phyloP scores from a whole-genome alignment of 2,797 vertebrate genomes.

The Lagorchestes hirsutus region DNA sequence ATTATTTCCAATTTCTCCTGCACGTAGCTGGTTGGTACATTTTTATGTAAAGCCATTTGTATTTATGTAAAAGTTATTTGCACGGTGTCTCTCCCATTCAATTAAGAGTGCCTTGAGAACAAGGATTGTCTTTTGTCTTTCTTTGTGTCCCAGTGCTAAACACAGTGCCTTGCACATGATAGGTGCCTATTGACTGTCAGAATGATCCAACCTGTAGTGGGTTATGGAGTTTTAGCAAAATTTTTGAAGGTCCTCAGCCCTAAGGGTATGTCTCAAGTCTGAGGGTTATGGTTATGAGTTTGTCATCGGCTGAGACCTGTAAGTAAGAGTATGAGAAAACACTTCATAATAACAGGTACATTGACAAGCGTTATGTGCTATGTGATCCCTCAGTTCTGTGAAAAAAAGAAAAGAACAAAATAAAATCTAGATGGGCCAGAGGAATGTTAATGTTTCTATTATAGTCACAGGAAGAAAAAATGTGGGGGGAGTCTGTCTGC shows the following conservation, averaged over 20 bases:
- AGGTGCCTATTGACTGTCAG: neutral
- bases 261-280: neutral
- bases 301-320: neutral
- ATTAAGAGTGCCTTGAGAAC: neutral
- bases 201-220: neutral
- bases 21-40: neutral
- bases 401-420: neutral
- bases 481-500: neutral
- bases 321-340: neutral
- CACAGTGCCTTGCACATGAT: neutral
- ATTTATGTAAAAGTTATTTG: neutral
- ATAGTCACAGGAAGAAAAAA: neutral
- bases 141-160: neutral
- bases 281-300: neutral
- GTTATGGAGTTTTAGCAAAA: neutral
- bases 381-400: neutral
- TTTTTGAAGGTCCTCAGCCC: neutral
- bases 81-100: neutral
- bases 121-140: neutral
- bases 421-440: neutral
- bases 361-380: neutral
- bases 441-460: neutral
- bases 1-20: neutral
- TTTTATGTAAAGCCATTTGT: too few species aligned
- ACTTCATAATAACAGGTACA: neutral